phyloP scores from a whole-genome alignment of 2,113 vertebrate genomes.

The Campylomormyrus tamandua region DNA sequence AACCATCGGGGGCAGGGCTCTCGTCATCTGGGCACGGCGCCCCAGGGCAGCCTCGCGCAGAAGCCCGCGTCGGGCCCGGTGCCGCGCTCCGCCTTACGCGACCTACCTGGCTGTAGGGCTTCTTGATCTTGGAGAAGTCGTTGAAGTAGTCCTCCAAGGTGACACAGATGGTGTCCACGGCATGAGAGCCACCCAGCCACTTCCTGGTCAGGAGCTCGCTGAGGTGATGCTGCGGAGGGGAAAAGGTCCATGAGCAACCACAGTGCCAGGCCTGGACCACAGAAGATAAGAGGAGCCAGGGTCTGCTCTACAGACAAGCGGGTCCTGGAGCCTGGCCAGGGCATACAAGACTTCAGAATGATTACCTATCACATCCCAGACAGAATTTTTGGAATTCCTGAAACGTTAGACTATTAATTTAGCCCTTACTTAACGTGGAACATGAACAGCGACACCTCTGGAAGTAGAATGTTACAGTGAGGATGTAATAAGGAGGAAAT shows the following conservation, averaged over 20 bases:
- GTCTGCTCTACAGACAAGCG: neutral
- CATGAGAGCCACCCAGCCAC: conserved; percentile 83
- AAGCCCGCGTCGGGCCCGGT: neutral
- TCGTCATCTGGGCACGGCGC: neutral
- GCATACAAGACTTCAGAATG: neutral
- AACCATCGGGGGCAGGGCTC: neutral
- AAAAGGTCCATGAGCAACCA: neutral
- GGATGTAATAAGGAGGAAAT: neutral
- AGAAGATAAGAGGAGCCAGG: neutral
- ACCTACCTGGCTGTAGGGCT: conserved; percentile 83
- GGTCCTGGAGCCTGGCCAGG: neutral
- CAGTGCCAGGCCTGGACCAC: neutral
- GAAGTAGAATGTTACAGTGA: conserved; percentile 43
- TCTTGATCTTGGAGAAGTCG: conserved; percentile 95
- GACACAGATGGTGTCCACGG: conserved; percentile 94
- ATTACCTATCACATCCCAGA: neutral
- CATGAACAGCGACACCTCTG: neutral
- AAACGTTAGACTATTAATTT: neutral
- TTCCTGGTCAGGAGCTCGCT: conserved; percentile 87
- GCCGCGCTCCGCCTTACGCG: neutral
- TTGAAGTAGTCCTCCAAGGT: conserved; percentile 97
- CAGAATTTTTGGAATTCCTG: neutral
- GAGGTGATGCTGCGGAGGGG: conserved; percentile 74
- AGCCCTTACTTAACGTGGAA: neutral
- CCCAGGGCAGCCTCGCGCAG: neutral